These are phyloP conservation scores for Chloroceryle inda DNA, from an alignment of 2,797 vertebrate species.

Conservation along the genomic window DNA sequence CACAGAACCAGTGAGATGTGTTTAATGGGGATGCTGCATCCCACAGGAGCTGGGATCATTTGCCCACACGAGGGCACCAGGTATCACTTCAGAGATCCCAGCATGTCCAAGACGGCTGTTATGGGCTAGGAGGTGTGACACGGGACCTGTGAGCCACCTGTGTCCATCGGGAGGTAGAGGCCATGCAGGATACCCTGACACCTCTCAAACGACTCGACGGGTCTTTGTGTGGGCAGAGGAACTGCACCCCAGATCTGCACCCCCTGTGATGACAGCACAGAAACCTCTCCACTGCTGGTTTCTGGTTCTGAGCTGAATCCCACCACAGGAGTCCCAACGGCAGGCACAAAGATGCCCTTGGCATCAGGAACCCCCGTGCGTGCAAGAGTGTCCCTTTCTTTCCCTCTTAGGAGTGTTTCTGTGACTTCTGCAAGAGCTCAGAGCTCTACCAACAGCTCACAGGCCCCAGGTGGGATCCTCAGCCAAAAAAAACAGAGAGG, in stretches of 20 bases:
- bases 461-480: not conserved
- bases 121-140: not conserved
- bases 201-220: not conserved
- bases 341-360: not conserved
- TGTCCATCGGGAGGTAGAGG: not conserved
- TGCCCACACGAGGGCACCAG: not conserved
- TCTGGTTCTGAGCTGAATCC: not conserved
- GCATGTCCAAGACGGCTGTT: rapidly evolving
- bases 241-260: not conserved
- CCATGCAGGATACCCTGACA: rapidly evolving
- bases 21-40: not conserved
- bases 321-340: not conserved
- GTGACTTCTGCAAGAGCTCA: not conserved
- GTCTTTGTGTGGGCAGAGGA: rapidly evolving
- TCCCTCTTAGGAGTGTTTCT: rapidly evolving
- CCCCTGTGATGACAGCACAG: too few relatives aligned
- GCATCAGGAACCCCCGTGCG: rapidly evolving
- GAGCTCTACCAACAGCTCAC: not conserved
- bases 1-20: not conserved
- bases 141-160: rapidly evolving
- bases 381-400: rapidly evolving
- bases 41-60: not conserved
- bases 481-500: not conserved
- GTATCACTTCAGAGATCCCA: not conserved
- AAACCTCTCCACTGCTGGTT: not conserved